Evolutionary conservation across 2,797 vertebrate genomes (phyloP), one percentile per base, ranked within the genome.

Genomic region (Pseudomugil tenellus): DNA sequence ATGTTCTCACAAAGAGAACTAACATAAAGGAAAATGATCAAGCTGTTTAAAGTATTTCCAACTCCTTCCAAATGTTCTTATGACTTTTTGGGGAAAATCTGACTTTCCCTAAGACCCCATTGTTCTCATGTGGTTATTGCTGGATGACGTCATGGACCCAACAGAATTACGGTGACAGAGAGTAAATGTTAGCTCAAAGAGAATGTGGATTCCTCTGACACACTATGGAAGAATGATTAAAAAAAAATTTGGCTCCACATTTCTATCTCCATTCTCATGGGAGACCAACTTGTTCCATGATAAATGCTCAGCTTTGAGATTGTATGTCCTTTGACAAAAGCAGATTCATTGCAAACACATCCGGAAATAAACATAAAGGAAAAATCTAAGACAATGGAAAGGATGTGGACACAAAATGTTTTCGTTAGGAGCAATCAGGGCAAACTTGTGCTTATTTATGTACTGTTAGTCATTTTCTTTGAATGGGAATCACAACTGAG

Each of bases 11-110:
- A 63, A 74, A 56, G 41, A 63, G 19, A 55, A 11, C 53, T 43
- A 55, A 51, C 69, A 63, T 64, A 75, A 69, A 80, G 83, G 79
- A 79, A 85, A 89, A 81, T 76, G 29, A 77, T 84, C 78, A 78
- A 67, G 83, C 72, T 75, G 64, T 49, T 49, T 13, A 52, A 28
- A 28, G 49, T 14, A 66, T 87, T 88, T 86, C 75, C 73, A 90
- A 90, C 87, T 88, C 87, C 84, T 54, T 77, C 4, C 83, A 77
- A 91, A 87, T 71, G 70, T 79, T 87, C 84, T 87, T 88, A 81
- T 84, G 86, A 87, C 5, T 85, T 84, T 75, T 67, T 73, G 78
- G 62, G 66, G 29, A 63, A 58, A 64, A 79, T 73, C 13, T 28
- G 21, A 26, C 25, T 26, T 25, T 14, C 74, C 67, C 46, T 21